Base-by-base conservation (phyloP, 2,113 vertebrate species). In the Mirounga angustirostris region DNA sequence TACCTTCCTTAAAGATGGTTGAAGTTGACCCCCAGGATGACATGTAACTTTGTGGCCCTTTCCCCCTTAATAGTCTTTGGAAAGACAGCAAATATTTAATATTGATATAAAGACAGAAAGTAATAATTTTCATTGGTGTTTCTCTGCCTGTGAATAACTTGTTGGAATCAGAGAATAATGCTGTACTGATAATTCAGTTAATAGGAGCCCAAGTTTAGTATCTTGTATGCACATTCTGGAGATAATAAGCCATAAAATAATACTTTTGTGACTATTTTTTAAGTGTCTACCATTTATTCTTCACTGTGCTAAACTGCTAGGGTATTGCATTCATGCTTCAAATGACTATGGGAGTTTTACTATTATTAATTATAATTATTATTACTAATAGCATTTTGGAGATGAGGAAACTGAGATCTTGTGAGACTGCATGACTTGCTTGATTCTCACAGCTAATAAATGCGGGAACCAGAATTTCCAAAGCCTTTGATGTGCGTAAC, bases 101-200 rank as follows among this genome's bases (percentile, higher is more conserved):
- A 65, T 95, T 89, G 59, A 80, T 84, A 46, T 46, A 9, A 46
- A 46, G 46, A 46, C 46, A 46, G 46, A 46, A 46, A 46, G 46
- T 46, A 46, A 21, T 86, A 56, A 59, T 40, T 82, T 73, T 30
- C 4, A 12, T 78, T 94, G 63, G 87, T 28, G 11, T 63, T 78
- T 83, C 95, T 93, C 91, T 96, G 96, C 80, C 95, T 80, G 50
- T 54, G 58, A 96, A 92, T 91, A 96, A 78, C 21, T 63, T 89
- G 2, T 82, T 96, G 94, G 89, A 93, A 85, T 93, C 50, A 87
- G 36, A 14, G 21, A 56, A 87, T 18, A 63, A 33, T 30, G 28
- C 5, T 87, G 12, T 5, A 28, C 1, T 65, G 40, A 74, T 54
- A 43, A 63, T 89, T 95, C 33, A 52, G 14, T 76, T 85, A 58